These are phyloP conservation scores for Henricia sp. DNA, from an alignment of 53 echinoderm and acorn worm genomes.

Conservation along the genomic window DNA sequence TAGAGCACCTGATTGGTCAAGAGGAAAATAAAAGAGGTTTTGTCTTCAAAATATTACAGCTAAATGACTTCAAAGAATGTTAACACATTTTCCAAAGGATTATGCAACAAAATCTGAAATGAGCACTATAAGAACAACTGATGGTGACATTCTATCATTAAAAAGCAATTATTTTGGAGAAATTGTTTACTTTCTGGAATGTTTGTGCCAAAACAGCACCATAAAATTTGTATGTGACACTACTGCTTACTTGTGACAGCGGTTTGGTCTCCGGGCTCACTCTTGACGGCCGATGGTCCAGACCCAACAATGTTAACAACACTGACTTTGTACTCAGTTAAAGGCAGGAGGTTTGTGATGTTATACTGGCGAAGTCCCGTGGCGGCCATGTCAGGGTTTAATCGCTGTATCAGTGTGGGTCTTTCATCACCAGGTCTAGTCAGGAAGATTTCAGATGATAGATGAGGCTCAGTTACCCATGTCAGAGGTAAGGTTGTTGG, in stretches of 20 bases:
- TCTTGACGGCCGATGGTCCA: not conserved
- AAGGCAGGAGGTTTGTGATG: slow-evolving; percentile 28
- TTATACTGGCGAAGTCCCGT: not conserved
- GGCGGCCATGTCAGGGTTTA: not conserved
- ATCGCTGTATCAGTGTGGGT: not conserved
- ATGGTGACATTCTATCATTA: no score
- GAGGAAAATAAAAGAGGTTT: not conserved
- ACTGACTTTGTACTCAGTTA: slow-evolving; percentile 43
- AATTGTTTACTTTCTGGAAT: no score
- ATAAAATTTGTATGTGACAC: no score
- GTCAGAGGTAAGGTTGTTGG: not conserved
- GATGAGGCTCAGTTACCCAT: slow-evolving; percentile 4
- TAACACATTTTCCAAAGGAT: no score
- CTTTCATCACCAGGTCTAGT: slow-evolving; percentile 19
- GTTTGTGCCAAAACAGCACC: no score
- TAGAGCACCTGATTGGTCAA: not conserved
- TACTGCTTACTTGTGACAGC: slow-evolving; percentile 10
- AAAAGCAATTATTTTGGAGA: no score
- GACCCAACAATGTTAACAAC: slow-evolving; percentile 44
- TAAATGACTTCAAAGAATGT: no score
- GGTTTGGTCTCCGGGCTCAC: not conserved
- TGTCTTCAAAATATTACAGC: no score
- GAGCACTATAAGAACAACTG: no score
- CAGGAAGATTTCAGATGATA: slow-evolving; percentile 20
- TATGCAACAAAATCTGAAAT: no score